Evolutionary conservation across 2,888 invertebrate species (phyloP).

Genomic region (Camponotus fellah): DNA sequence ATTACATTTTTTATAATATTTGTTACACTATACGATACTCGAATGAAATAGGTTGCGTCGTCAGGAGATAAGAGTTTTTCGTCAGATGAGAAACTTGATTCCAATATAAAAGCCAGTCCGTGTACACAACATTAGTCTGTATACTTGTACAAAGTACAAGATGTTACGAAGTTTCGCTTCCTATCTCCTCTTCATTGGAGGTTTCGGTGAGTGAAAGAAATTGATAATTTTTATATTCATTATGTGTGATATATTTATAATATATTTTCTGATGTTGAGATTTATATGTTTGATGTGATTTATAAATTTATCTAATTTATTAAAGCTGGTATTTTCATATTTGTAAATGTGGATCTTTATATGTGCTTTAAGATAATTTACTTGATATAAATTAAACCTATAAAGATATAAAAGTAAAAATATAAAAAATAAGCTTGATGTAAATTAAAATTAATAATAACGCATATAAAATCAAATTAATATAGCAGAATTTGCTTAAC

Average conservation of each 20-base stretch:
- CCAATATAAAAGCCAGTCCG: constrained; percentile 64
- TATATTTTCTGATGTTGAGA: background rate
- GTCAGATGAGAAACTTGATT: constrained; percentile 55
- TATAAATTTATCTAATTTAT: background rate
- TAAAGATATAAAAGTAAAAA: no score
- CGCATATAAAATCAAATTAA: constrained; percentile 23
- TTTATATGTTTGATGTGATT: background rate
- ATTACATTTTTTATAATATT: constrained; percentile 6
- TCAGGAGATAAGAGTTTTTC: constrained; percentile 63
- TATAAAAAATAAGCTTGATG: background rate
- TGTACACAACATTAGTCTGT: constrained; percentile 19
- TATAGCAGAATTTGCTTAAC: constrained; percentile 14
- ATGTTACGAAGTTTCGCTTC: constrained; percentile 54
- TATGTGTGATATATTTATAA: background rate
- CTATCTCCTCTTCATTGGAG: constrained; percentile 20
- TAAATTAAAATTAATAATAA: constrained; percentile 5
- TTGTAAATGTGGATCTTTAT: background rate
- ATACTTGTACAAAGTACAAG: constrained; percentile 26
- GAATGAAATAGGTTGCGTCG: constrained; percentile 43
- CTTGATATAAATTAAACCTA: no score
- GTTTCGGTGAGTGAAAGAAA: constrained; percentile 53
- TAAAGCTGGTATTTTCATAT: constrained; percentile 2
- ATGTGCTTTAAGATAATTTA: background rate
- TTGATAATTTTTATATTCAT: background rate
- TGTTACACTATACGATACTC: constrained; percentile 36